phyloP scores from a whole-genome alignment of 1,140 invertebrate species.

The Semibalanus balanoides region DNA sequence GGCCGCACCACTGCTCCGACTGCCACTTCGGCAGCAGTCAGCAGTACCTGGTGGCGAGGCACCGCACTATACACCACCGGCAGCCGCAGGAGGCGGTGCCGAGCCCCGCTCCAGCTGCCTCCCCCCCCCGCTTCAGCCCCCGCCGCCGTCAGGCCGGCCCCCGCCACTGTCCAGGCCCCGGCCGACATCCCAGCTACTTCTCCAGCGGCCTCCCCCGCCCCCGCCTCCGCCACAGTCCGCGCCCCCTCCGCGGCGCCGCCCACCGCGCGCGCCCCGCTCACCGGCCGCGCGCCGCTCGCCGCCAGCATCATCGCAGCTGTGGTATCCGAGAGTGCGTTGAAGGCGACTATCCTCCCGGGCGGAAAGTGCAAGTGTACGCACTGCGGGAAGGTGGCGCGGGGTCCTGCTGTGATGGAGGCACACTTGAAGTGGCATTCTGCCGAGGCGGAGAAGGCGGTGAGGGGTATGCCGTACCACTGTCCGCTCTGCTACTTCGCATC shows the following conservation, averaged over 20 bases:
- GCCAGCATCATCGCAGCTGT: too few relatives aligned
- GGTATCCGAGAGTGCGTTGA: too few relatives aligned
- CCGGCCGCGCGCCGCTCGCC: too few relatives aligned
- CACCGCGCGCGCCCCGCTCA: too few relatives aligned
- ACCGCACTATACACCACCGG: background rate
- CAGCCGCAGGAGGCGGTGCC: background rate
- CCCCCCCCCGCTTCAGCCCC: too few relatives aligned
- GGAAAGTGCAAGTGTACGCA: background rate
- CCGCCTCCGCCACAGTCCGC: too few relatives aligned
- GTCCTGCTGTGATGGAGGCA: background rate
- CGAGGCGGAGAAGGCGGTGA: background rate
- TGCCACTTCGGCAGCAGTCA: background rate
- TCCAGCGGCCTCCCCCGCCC: too few relatives aligned
- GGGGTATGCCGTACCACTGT: background rate
- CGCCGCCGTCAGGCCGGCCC: too few relatives aligned
- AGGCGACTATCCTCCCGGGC: background rate
- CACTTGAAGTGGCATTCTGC: background rate
- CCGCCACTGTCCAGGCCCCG: too few relatives aligned
- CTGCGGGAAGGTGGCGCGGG: background rate
- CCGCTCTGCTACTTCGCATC: background rate
- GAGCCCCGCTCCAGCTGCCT: too few relatives aligned
- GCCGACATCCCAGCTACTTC: too few relatives aligned
- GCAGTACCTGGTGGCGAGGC: background rate
- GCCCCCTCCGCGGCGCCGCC: too few relatives aligned
- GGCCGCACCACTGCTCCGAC: background rate